A percentile compares a stretch with the other conserved stretches of the same genome.
Evolutionary conservation across 2,888 invertebrate genomes (phyloP).

Genomic region (Lasioglossum vierecki): DNA sequence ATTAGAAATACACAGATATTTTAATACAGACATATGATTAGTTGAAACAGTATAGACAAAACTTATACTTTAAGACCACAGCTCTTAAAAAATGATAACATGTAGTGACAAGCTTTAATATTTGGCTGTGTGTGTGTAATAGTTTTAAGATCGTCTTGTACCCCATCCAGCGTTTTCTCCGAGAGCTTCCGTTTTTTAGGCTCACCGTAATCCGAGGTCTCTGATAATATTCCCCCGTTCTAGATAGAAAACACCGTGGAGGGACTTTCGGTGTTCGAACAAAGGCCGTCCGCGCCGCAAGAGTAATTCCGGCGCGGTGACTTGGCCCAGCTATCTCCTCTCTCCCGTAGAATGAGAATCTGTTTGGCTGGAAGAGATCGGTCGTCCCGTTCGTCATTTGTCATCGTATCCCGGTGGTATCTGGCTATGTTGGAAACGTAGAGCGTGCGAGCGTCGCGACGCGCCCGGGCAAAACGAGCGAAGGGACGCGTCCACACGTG

Average conservation of each 20-base stretch:
- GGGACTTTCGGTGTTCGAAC: constrained; percentile 20
- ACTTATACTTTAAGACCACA: too few relatives aligned
- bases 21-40: too few relatives aligned
- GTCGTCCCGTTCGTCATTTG: constrained; percentile 74
- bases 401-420: constrained; percentile 70
- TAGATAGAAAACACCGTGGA: neutral
- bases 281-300: constrained; percentile 40
- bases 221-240: neutral
- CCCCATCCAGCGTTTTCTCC: neutral
- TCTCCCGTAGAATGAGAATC: constrained; percentile 61
- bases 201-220: neutral
- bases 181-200: neutral
- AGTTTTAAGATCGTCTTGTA: too few relatives aligned
- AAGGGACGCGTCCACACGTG: constrained; percentile 49
- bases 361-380: constrained; percentile 73
- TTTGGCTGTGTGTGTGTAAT: too few relatives aligned
- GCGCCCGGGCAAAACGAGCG: constrained; percentile 14
- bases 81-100: too few relatives aligned
- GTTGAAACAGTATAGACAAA: too few relatives aligned
- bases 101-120: too few relatives aligned
- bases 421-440: constrained; percentile 8
- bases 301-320: constrained; percentile 45
- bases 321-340: constrained; percentile 42
- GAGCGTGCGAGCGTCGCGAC: constrained; percentile 12
- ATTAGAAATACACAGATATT: too few relatives aligned